phyloP scores from a whole-genome alignment of 2,113 vertebrate species.

The Corvus moneduloides region DNA sequence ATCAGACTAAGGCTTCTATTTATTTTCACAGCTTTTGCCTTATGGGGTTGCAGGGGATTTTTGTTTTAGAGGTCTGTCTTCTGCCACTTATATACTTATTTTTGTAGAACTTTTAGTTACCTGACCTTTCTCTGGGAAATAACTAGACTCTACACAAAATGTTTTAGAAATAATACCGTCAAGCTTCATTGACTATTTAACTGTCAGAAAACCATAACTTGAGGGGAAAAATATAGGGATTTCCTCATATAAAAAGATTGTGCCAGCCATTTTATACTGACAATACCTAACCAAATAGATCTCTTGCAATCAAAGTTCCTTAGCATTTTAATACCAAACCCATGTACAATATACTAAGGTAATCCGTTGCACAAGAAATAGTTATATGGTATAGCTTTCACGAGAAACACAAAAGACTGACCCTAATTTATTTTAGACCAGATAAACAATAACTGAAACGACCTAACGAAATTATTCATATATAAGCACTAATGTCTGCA shows the following conservation, averaged over 20 bases:
- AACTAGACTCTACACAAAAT: background rate
- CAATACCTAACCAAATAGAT: background rate
- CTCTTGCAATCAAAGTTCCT: background rate
- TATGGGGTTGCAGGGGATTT: background rate
- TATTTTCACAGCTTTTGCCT: constrained; percentile 20
- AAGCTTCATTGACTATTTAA: background rate
- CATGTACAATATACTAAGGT: background rate
- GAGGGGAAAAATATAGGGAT: background rate
- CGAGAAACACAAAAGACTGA: background rate
- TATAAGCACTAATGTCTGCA: constrained; percentile 8
- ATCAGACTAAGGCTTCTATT: constrained; percentile 11
- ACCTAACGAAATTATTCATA: constrained; percentile 9
- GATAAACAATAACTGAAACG: background rate
- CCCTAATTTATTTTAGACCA: background rate
- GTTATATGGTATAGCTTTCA: background rate
- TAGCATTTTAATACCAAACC: background rate
- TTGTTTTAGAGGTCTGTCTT: background rate
- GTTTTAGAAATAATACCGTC: background rate
- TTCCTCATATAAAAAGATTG: background rate
- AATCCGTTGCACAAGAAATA: background rate
- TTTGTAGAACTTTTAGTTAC: constrained; percentile 18
- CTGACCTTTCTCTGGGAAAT: background rate
- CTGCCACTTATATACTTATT: background rate
- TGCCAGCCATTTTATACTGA: constrained; percentile 25
- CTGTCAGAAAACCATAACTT: background rate